Conservation (phyloP, 37 sponge, comb jelly and placozoan genomes). For the Oopsacas minuta region DNA sequence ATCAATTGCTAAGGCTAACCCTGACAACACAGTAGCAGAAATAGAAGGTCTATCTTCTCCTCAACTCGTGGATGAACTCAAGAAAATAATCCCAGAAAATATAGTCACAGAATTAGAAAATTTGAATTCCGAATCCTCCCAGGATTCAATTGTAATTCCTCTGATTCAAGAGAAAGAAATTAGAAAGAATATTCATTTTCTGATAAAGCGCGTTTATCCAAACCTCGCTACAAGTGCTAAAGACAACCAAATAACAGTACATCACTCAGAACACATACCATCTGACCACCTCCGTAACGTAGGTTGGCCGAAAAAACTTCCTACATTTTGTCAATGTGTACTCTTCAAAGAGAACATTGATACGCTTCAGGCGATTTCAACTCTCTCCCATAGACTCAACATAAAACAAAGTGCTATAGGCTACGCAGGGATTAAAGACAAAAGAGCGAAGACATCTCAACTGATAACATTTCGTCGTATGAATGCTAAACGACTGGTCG, state of each 20-base stretch:
- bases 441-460: conserved; percentile 78
- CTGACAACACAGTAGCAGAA: not conserved
- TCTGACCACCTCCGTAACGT: not conserved
- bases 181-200: not conserved
- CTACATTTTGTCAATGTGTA: conserved; percentile 34
- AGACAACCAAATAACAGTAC: conserved; percentile 6
- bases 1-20: not conserved
- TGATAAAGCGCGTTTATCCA: not conserved
- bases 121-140: not conserved
- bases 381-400: conserved; percentile 42
- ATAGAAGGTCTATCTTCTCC: not conserved
- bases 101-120: not conserved
- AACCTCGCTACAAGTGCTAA: not conserved
- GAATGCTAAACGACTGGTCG: conserved; percentile 39
- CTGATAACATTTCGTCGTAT: conserved; percentile 35
- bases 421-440: conserved; percentile 83
- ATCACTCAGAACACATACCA: not conserved
- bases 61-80: not conserved
- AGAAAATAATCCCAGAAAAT: not conserved
- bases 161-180: not conserved
- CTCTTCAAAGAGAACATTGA: conserved; percentile 84
- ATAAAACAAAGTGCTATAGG: conserved; percentile 41
- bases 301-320: conserved; percentile 7
- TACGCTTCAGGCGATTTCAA: conserved; percentile 56
- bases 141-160: not conserved